phyloP scores from a whole-genome alignment of 2,888 invertebrate genomes.

The Parascotia fuliginaria region DNA sequence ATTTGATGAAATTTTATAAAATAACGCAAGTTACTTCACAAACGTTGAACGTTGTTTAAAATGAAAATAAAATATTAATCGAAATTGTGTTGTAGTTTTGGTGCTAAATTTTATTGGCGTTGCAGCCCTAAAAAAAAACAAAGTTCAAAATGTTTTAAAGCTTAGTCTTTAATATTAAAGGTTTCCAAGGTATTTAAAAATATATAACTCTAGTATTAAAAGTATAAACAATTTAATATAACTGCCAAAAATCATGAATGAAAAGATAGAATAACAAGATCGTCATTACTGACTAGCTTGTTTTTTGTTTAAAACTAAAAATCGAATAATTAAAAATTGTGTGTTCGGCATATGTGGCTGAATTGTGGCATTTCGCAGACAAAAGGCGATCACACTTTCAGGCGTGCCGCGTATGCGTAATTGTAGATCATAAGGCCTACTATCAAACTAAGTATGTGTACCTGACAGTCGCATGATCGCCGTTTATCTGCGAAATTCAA shows the following conservation, averaged over 20 bases:
- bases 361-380: too few relatives aligned
- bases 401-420: too few relatives aligned
- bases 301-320: not conserved
- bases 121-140: conserved; percentile 13
- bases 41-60: too few relatives aligned
- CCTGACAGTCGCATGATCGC: too few relatives aligned
- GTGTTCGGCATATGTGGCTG: too few relatives aligned
- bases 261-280: conserved; percentile 6
- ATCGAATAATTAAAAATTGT: not conserved
- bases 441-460: too few relatives aligned
- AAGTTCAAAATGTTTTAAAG: conserved; percentile 11
- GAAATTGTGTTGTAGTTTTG: conserved; percentile 30
- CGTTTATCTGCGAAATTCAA: too few relatives aligned
- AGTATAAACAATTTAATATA: conserved; percentile 36
- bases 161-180: conserved; percentile 26
- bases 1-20: too few relatives aligned
- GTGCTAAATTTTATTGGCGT: conserved; percentile 53
- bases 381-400: too few relatives aligned
- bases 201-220: conserved; percentile 37
- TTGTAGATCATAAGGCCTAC: too few relatives aligned
- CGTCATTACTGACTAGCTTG: conserved; percentile 8
- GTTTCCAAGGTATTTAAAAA: conserved; percentile 42
- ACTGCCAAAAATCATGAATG: conserved; percentile 59
- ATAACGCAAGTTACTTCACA: too few relatives aligned
- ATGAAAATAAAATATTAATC: too few relatives aligned